These are phyloP conservation scores for Apamea sordens DNA, from an alignment of 2,888 invertebrate genomes.

Conservation along the genomic window DNA sequence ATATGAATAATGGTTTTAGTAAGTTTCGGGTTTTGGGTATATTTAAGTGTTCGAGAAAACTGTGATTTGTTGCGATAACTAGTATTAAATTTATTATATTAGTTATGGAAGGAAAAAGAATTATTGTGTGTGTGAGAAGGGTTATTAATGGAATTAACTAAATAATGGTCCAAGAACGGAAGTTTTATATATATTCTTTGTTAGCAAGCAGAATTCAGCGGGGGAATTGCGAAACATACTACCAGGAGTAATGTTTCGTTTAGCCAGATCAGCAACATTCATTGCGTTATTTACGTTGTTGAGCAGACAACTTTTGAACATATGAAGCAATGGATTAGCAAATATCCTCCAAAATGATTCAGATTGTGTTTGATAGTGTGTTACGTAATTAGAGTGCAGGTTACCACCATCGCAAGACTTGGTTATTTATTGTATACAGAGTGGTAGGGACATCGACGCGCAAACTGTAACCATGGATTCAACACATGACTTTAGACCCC, in stretches of 20 bases:
- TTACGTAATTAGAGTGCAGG: too few species aligned
- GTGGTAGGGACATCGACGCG: too few species aligned
- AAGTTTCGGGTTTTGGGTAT: conserved; percentile 37
- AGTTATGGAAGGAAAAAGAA: neutral
- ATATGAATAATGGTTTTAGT: conserved; percentile 55
- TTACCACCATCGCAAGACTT: neutral
- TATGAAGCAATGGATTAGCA: too few species aligned
- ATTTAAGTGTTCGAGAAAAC: conserved; percentile 54
- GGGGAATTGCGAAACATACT: too few species aligned
- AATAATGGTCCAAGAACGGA: neutral
- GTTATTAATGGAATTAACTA: conserved; percentile 9
- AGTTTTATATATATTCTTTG: neutral
- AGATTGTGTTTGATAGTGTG: too few species aligned
- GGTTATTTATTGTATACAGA: neutral
- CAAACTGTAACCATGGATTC: too few species aligned
- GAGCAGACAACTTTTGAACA: too few species aligned
- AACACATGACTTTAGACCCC: too few species aligned
- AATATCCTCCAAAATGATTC: too few species aligned
- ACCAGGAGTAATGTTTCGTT: too few species aligned
- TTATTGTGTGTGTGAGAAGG: conserved; percentile 1
- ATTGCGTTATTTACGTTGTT: too few species aligned
- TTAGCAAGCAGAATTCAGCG: neutral
- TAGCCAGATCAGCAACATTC: too few species aligned
- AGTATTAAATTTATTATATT: conserved; percentile 1
- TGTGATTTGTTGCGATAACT: conserved; percentile 52